Conservation (phyloP, 2,113 vertebrate genomes). For the Tyto alba region DNA sequence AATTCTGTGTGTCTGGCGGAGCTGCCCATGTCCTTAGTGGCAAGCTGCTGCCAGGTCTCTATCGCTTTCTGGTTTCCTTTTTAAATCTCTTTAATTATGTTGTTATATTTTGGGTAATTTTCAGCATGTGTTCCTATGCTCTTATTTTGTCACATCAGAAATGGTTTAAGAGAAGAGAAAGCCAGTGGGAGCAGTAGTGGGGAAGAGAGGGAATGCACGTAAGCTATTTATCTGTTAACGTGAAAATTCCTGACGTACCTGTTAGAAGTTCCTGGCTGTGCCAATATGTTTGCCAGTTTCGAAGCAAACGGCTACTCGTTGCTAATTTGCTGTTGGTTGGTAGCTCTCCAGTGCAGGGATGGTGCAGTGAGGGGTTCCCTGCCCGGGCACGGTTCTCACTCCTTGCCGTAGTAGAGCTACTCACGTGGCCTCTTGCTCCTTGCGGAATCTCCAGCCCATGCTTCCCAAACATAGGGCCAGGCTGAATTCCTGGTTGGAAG, state of each 20-base stretch:
- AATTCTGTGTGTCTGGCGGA: not conserved
- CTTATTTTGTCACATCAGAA: not conserved
- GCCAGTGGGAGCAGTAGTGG: not conserved
- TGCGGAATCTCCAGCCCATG: not conserved
- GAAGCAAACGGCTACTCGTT: not conserved
- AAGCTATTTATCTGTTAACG: not conserved
- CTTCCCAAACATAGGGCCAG: fast-evolving
- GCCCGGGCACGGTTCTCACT: not conserved
- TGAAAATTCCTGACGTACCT: not conserved
- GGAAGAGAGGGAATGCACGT: not conserved
- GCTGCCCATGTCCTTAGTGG: not conserved
- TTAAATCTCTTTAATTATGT: not conserved
- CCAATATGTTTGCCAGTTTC: not conserved
- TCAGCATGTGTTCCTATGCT: not conserved
- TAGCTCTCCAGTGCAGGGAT: not conserved
- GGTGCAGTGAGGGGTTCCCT: not conserved
- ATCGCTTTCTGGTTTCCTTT: not conserved
- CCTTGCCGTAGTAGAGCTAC: not conserved
- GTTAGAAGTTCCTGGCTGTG: not conserved
- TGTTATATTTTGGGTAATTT: not conserved
- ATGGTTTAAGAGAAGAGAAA: not conserved
- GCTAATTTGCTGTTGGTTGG: not conserved
- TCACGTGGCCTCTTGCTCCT: not conserved
- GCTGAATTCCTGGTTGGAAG: not conserved
- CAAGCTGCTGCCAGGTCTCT: not conserved